Percentiles rank a stretch among this genome's conserved stretches.
Conservation (phyloP, 2,888 invertebrate genomes). For the Sminthurinus aureus region DNA sequence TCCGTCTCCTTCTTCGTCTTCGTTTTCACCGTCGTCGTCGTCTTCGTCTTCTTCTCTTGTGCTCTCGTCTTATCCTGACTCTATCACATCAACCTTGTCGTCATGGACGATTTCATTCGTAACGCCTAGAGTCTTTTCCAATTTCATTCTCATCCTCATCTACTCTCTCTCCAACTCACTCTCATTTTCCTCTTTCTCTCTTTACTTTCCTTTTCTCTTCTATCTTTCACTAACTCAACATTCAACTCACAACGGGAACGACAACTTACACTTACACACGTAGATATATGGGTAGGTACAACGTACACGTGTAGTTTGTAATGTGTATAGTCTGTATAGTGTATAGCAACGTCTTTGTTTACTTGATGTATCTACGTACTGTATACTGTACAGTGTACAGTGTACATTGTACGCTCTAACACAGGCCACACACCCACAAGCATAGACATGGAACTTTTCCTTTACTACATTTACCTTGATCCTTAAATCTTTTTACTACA, state of each 20-base stretch:
- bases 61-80: constrained; percentile 11
- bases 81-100: constrained; percentile 24
- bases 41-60: background rate
- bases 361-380: too few relatives aligned
- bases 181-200: constrained; percentile 9
- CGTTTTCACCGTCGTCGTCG: background rate
- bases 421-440: background rate
- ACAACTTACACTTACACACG: background rate
- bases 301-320: too few relatives aligned
- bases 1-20: background rate
- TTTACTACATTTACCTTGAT: constrained; percentile 15
- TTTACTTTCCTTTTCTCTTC: background rate
- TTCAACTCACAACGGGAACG: constrained; percentile 12
- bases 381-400: too few relatives aligned
- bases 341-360: too few relatives aligned
- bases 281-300: background rate
- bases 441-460: background rate
- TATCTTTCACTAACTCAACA: constrained; percentile 11
- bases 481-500: constrained; percentile 23
- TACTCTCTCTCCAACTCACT: constrained; percentile 11
- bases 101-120: constrained; percentile 27
- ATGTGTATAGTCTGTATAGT: too few relatives aligned
- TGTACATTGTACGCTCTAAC: background rate
- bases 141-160: constrained; percentile 24
- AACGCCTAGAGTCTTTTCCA: constrained; percentile 29